Percentiles rank a stretch among this genome's conserved stretches.
Conservation (phyloP, 2,888 invertebrate species). For the Tortricodes alternella region DNA sequence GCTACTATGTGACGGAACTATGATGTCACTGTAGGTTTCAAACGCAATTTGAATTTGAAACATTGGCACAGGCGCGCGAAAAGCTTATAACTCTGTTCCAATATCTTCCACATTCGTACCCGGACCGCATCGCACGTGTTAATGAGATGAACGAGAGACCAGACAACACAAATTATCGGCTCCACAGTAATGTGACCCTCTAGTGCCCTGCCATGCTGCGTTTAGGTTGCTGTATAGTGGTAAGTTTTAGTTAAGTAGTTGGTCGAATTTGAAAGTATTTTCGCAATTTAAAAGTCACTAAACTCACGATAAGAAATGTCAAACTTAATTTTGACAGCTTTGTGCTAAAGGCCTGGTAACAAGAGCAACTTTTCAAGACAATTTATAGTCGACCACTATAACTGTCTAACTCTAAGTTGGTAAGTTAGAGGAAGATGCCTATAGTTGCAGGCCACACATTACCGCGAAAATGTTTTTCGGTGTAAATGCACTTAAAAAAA, state of each 20-base stretch:
- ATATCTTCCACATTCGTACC: slow-evolving; percentile 33
- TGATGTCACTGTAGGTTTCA: not conserved
- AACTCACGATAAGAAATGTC: too few species aligned
- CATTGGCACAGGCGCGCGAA: slow-evolving; percentile 2
- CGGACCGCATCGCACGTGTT: slow-evolving; percentile 47
- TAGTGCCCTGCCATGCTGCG: slow-evolving; percentile 55
- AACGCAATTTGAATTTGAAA: slow-evolving; percentile 15
- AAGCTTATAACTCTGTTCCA: slow-evolving; percentile 18
- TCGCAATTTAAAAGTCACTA: too few species aligned
- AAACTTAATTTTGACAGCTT: too few species aligned
- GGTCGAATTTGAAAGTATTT: not conserved
- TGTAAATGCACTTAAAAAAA: too few species aligned
- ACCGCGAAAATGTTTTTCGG: too few species aligned
- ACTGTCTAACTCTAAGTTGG: too few species aligned
- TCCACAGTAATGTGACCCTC: slow-evolving; percentile 63
- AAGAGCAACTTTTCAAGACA: too few species aligned
- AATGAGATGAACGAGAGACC: slow-evolving; percentile 55
- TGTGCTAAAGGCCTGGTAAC: too few species aligned
- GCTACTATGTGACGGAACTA: too few species aligned
- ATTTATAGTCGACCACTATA: too few species aligned
- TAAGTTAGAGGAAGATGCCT: too few species aligned
- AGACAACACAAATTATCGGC: slow-evolving; percentile 67
- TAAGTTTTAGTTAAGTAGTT: not conserved
- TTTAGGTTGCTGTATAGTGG: slow-evolving; percentile 39
- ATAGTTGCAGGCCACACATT: too few species aligned